Evolutionary conservation across 2,113 vertebrate species (phyloP).

Genomic region (Physeter macrocephalus): DNA sequence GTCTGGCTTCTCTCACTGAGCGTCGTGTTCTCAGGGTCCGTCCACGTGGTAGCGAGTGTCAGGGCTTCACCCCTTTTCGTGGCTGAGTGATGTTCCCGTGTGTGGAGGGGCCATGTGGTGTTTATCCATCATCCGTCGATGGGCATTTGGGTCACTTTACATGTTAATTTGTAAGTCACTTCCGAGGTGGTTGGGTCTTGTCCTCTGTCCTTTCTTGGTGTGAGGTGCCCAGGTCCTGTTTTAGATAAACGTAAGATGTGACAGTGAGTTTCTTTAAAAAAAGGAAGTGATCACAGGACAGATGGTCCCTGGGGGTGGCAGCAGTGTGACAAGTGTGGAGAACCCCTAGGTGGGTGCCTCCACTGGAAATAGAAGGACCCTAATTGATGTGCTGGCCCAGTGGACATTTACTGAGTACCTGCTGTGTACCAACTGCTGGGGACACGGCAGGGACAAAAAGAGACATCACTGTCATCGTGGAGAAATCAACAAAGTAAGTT

Average conservation of each 20-base stretch:
- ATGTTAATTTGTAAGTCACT: not conserved
- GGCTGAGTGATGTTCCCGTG: not conserved
- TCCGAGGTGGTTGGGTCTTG: not conserved
- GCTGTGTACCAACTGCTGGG: not conserved
- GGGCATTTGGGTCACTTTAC: not conserved
- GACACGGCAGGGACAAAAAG: not conserved
- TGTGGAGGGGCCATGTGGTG: not conserved
- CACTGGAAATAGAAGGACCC: not conserved
- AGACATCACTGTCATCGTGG: not conserved
- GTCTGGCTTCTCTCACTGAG: not conserved
- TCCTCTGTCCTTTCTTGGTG: not conserved
- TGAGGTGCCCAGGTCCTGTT: not conserved
- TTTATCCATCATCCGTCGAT: accelerated
- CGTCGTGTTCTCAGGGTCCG: accelerated
- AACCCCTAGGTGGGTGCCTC: not conserved
- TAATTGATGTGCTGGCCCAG: not conserved
- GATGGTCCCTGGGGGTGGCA: not conserved
- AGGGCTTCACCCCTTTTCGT: not conserved
- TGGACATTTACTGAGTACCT: not conserved
- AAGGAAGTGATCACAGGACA: not conserved
- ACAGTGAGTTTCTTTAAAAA: not conserved
- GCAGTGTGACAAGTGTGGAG: not conserved
- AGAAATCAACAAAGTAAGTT: not conserved
- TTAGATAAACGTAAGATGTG: not conserved
- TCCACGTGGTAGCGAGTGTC: accelerated